Evolutionary conservation across 2,888 invertebrate genomes (phyloP), one percentile per base, ranked within the genome.

Genomic region (Agrotis segetum): DNA sequence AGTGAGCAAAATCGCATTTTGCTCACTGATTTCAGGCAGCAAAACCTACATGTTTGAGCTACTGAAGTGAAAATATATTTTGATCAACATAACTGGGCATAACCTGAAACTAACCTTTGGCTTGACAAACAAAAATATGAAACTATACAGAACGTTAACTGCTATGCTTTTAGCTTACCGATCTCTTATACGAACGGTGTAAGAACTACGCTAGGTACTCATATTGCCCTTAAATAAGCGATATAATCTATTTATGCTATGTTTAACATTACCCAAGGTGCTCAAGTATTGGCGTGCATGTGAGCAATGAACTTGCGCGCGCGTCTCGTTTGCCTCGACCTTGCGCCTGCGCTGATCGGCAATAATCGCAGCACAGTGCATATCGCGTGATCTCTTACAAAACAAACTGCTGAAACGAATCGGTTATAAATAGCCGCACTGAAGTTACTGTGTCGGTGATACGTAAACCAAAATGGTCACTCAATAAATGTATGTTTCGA

Each of bases 261-360:
- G 50, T 69, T 75, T 64, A 80, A 58, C 61, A 76, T 70, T 55
- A 72, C 24, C 52, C 82, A 84, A 82, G 83, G 84, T 80, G 67
- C 55, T 72, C 84, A 74, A 59, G 71, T 82, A 73, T 78, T 65
- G 63, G 74, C 74, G 67, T 70, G 76, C 74, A 70, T 77, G 82
- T 86, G 83, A 86, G 86, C 91, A 91, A 87, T 92, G 91, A 92
- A 91, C 92, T 91, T 84, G 80, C 77, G 73, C 75, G 72, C 75
- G 68, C 79, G 68, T 82, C 81, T 81, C 68, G 88, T 59, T 89
- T 61, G 84, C 90, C 91, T 90, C 89, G 90, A 90, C 91, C 91
- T 91, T 91, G 89, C 85, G 83, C 73, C 71, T 68, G 74, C 77
- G 71, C 53, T 65, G 77, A 56, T 68, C 80, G 65, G 58, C 63